Base-by-base conservation (phyloP, 2,888 invertebrate genomes). In the Noctua fimbriata region DNA sequence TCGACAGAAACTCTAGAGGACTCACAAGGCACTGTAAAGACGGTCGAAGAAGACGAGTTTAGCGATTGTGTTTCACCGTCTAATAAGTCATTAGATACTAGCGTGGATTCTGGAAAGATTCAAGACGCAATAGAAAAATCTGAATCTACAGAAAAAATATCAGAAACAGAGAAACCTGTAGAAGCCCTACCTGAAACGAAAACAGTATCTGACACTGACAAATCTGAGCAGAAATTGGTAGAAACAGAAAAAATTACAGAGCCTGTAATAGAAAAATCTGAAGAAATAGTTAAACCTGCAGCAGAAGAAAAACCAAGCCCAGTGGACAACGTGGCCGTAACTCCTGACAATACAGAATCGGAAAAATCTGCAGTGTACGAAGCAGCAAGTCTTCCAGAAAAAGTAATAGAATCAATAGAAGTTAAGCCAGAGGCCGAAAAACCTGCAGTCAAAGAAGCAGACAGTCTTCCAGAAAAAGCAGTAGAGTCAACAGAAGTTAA, bases 31-130 rank as follows among this genome's bases (percentile, higher is more conserved):
- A 91, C 92, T 18, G 88, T 91, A 21, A 92, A 92, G 80, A 90
- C 91, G 0, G 88, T 93, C 1, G 93, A 92, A 82, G 89, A 89
- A 78, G 93, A 94, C 21, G 92, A 93, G 82, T 94, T 93, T 21
- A 94, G 92, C 79, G 94, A 94, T 82, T 94, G 94, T 14, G 78
- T 93, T 21, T 92, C 90, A 75, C 92, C 93, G 3, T 93, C 94
- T 80, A 93, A 92, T 16, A 32, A 36, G 36, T 76, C 79, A 49
- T 93, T 92, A 24, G 93, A 94, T 84, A 92, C 90, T 7, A 94
- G 93, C 78, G 84, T 76, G 2, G 71, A 80, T 16, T 60, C 80
- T 28, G 84, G 44, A 73, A 74, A 79, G 44, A 32, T 71, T 60
- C 32, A 74, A 32, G 74, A 74, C 71, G 74, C 41, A 41, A 36